These are phyloP conservation scores for Hafferia zeledoni DNA, from an alignment of 2,797 vertebrate genomes.

Conservation along the genomic window DNA sequence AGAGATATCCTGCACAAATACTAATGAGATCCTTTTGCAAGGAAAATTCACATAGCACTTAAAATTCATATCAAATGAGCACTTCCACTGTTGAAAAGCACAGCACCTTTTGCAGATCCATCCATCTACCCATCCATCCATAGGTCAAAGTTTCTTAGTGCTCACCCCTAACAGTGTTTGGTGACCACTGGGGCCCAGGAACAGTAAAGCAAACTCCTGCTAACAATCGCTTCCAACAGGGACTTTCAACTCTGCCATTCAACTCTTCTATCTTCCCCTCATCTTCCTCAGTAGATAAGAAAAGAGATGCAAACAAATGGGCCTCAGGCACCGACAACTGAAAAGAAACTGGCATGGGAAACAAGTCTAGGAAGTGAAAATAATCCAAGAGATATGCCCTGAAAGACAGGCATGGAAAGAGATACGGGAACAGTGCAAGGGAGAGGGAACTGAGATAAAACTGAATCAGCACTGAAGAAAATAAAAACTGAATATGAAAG, in stretches of 20 bases:
- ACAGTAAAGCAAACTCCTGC: not conserved
- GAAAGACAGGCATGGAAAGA: not conserved
- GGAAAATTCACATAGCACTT: rapidly evolving
- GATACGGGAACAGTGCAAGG: not conserved
- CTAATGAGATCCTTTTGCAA: not conserved
- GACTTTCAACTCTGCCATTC: not conserved
- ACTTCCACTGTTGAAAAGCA: not conserved
- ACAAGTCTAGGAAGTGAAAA: not conserved
- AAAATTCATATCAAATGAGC: not conserved
- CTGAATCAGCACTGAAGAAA: not conserved
- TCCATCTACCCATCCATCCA: not conserved
- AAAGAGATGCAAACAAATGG: not conserved
- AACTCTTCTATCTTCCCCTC: not conserved
- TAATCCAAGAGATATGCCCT: not conserved
- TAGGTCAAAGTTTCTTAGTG: no score
- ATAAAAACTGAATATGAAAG: not conserved
- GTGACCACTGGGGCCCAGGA: not conserved
- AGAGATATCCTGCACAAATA: not conserved
- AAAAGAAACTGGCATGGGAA: conserved; percentile 24
- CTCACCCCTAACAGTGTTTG: rapidly evolving
- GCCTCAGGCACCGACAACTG: not conserved
- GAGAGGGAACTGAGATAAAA: conserved; percentile 23
- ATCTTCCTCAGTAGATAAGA: conserved; percentile 6
- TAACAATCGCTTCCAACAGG: not conserved
- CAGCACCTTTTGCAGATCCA: not conserved